Conservation (phyloP, 2,888 invertebrate species). For the Lochmaea capreae region DNA sequence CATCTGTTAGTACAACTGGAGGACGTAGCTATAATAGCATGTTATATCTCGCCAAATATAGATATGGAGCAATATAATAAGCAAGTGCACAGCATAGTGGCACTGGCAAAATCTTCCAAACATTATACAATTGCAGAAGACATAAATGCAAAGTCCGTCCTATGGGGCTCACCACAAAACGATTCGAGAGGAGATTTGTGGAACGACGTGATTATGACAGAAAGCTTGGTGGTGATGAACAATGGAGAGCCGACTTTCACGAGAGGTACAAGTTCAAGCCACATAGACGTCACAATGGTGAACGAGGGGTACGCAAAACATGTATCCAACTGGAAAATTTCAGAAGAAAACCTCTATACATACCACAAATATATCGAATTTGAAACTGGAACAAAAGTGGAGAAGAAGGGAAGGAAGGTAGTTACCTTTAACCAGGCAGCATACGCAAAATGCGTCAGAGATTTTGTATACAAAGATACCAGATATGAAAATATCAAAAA, state of each 20-base stretch:
- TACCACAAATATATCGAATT: conserved; percentile 6
- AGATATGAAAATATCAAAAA: background rate
- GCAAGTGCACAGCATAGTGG: too few species aligned
- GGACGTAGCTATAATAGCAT: background rate
- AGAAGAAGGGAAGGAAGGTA: background rate
- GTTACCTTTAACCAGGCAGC: background rate
- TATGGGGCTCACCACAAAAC: too few species aligned
- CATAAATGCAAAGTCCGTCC: too few species aligned
- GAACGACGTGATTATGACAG: too few species aligned
- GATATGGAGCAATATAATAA: too few species aligned
- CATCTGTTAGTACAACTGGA: background rate
- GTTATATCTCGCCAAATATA: conserved; percentile 5
- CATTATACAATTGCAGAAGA: too few species aligned
- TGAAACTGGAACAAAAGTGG: background rate
- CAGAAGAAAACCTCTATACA: conserved; percentile 5
- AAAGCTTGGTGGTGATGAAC: background rate
- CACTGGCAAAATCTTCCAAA: too few species aligned
- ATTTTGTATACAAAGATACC: background rate
- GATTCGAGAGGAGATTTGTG: too few species aligned
- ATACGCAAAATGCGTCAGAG: background rate
- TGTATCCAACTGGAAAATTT: background rate
- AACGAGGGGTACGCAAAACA: background rate
- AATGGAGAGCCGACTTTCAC: conserved; percentile 15
- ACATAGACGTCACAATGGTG: conserved; percentile 18
- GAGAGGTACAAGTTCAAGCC: conserved; percentile 9